Evolutionary conservation across 2,113 vertebrate genomes (phyloP).

Genomic region (Strigops habroptila): DNA sequence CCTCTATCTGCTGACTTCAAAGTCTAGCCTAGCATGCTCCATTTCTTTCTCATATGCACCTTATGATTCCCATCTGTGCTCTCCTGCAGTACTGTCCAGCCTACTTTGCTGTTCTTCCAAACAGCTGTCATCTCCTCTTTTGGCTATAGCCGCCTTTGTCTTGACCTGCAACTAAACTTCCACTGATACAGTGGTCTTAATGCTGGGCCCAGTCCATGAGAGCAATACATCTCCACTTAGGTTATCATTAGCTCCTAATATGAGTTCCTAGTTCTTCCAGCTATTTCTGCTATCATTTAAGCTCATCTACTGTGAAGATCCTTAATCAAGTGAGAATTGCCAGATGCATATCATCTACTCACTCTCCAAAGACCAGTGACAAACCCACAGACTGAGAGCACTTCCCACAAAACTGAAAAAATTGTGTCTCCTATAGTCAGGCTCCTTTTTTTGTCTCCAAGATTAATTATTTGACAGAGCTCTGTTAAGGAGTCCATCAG

Average conservation of each 20-base stretch:
- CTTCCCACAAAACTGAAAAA: not conserved
- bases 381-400: not conserved
- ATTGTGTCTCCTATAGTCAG: not conserved
- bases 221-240: accelerated
- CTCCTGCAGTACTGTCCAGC: not conserved
- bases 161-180: not conserved
- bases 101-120: not conserved
- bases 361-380: not conserved
- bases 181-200: not conserved
- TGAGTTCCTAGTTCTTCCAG: not conserved
- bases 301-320: not conserved
- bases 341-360: not conserved
- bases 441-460: not conserved
- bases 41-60: not conserved
- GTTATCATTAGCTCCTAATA: not conserved
- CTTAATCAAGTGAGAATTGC: not conserved
- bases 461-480: not conserved
- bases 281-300: not conserved
- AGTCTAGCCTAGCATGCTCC: not conserved
- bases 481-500: not conserved
- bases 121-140: not conserved
- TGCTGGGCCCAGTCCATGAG: not conserved
- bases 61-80: not conserved
- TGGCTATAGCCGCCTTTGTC: not conserved
- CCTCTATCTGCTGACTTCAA: not conserved